A percentile compares a stretch with the other conserved stretches of the same genome.
Evolutionary conservation across 1,140 invertebrate species (phyloP).

Genomic region (Gonatopus flavifemur): DNA sequence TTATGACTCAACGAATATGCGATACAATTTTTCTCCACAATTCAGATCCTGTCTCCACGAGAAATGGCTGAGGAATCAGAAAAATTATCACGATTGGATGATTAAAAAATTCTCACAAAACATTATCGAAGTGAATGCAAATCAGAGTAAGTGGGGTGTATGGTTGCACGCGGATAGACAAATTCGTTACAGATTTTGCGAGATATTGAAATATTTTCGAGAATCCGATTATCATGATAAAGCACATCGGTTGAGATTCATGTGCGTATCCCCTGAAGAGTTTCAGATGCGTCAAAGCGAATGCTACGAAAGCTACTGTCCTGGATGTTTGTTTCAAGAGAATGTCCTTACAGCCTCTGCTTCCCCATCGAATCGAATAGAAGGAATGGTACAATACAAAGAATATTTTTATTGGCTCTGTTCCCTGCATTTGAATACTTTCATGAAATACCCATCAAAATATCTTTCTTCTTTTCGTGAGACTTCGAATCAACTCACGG

Average conservation of each 20-base stretch:
- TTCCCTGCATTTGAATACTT: constrained; percentile 51
- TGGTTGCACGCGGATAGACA: constrained; percentile 46
- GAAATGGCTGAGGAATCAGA: constrained; percentile 45
- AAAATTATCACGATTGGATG: constrained; percentile 54
- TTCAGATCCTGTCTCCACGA: constrained; percentile 53
- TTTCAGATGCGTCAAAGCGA: constrained; percentile 55
- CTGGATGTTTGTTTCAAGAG: constrained; percentile 54
- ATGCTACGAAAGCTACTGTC: constrained; percentile 61
- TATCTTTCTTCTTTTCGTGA: constrained; percentile 45
- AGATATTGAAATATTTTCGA: constrained; percentile 26
- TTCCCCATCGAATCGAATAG: constrained; percentile 53
- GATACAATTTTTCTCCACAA: constrained; percentile 47
- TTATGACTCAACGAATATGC: constrained; percentile 24
- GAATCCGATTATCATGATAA: constrained; percentile 40
- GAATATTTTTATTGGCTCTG: constrained; percentile 63
- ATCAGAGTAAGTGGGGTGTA: constrained; percentile 57
- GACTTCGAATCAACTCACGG: constrained; percentile 48
- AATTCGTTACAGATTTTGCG: constrained; percentile 28
- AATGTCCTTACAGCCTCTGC: constrained; percentile 48
- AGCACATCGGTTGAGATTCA: constrained; percentile 42
- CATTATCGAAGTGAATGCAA: constrained; percentile 45
- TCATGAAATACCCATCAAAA: constrained; percentile 46
- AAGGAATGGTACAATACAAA: constrained; percentile 59
- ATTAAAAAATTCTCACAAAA: constrained; percentile 60
- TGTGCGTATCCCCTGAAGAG: constrained; percentile 57